A percentile compares a stretch with the other conserved stretches of the same genome.
Evolutionary conservation across 2,888 invertebrate species (phyloP).

Genomic region (Epistrophella euchroma): DNA sequence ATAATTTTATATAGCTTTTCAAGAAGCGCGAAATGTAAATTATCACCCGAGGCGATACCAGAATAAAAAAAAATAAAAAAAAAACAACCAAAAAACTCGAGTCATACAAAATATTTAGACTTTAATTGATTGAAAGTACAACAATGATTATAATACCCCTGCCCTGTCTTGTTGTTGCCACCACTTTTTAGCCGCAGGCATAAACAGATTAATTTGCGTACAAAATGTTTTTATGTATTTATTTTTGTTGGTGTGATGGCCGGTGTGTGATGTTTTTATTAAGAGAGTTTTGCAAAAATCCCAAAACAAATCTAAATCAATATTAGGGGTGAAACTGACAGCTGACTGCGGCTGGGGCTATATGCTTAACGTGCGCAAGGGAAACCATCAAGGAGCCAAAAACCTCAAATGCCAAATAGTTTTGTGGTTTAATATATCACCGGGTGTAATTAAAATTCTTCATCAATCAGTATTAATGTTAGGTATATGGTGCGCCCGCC

Average conservation of each 20-base stretch:
- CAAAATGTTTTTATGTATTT: constrained; percentile 43
- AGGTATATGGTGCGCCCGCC: constrained; percentile 59
- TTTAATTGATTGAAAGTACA: constrained; percentile 75
- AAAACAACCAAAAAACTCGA: constrained; percentile 10
- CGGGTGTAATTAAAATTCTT: constrained; percentile 75
- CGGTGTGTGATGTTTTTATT: constrained; percentile 61
- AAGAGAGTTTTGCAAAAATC: not conserved
- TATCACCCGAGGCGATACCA: constrained; percentile 62
- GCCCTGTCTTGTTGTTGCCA: constrained; percentile 13
- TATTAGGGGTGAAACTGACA: constrained; percentile 41
- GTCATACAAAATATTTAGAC: constrained; percentile 34
- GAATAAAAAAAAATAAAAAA: too few relatives aligned
- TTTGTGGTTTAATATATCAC: constrained; percentile 75
- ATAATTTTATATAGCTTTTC: not conserved
- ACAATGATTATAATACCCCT: constrained; percentile 31
- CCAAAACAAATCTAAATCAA: constrained; percentile 26
- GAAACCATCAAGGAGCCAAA: constrained; percentile 30
- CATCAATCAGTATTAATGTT: constrained; percentile 74
- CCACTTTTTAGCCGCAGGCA: constrained; percentile 39
- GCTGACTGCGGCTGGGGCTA: not conserved
- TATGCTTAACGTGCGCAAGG: not conserved
- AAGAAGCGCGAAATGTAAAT: constrained; percentile 65
- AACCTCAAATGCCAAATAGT: constrained; percentile 71
- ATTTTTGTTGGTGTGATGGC: not conserved
- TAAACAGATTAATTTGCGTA: constrained; percentile 70